These are phyloP conservation scores for Amaurobius ferox DNA, from an alignment of 2,888 invertebrate genomes.

Conservation along the genomic window DNA sequence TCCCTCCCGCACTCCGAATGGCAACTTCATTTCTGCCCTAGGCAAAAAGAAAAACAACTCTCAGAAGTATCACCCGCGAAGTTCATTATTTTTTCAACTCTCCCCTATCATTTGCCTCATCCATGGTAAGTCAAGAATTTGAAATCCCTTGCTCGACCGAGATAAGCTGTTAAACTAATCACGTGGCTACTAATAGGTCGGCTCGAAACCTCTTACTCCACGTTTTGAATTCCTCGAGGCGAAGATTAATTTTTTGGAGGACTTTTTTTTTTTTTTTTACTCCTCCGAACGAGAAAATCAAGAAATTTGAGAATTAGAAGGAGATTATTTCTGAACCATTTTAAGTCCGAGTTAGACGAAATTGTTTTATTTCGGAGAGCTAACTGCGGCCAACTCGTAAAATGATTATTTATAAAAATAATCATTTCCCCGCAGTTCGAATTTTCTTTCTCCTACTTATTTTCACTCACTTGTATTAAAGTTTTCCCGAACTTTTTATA, in stretches of 20 bases:
- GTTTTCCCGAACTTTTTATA: too few relatives aligned
- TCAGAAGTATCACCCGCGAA: constrained; percentile 7
- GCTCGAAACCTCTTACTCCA: background rate
- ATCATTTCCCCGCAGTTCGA: too few relatives aligned
- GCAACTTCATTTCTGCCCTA: constrained; percentile 4
- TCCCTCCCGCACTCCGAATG: background rate
- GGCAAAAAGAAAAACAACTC: constrained; percentile 4
- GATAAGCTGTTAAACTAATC: constrained; percentile 18
- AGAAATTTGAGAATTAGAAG: too few relatives aligned
- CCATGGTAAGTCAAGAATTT: background rate
- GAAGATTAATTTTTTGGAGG: background rate
- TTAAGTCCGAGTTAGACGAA: too few relatives aligned
- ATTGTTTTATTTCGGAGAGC: too few relatives aligned
- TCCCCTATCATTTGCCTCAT: constrained; percentile 6
- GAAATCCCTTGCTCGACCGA: background rate
- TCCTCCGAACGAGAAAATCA: too few relatives aligned
- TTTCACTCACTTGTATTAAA: too few relatives aligned
- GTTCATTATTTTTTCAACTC: constrained; percentile 12
- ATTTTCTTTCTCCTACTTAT: too few relatives aligned
- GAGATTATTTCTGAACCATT: too few relatives aligned
- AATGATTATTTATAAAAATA: too few relatives aligned
- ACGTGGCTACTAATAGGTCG: background rate
- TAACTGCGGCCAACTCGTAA: too few relatives aligned
- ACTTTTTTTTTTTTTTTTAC: constrained; percentile 2
- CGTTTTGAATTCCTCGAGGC: background rate